phyloP scores from a whole-genome alignment of 1,140 invertebrate species.

The Drosophila guanche region DNA sequence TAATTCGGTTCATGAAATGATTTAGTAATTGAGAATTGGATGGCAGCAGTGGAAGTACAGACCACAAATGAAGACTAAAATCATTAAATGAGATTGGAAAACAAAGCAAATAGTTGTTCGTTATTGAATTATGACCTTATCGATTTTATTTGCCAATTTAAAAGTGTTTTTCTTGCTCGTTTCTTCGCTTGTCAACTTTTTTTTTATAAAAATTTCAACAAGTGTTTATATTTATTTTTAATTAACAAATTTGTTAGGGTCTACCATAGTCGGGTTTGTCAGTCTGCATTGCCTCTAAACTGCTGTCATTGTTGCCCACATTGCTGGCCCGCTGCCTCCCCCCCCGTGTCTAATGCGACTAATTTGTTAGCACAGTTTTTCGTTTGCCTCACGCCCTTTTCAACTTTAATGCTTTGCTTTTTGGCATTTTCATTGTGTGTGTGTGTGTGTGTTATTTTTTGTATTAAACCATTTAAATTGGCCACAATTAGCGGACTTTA shows the following conservation, averaged over 20 bases:
- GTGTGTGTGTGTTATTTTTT: constrained; percentile 15
- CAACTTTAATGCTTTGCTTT: not conserved
- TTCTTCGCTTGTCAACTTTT: too few species aligned
- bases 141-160: too few species aligned
- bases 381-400: constrained; percentile 1
- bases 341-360: constrained; percentile 10
- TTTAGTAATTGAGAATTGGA: constrained; percentile 12
- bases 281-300: not conserved
- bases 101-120: too few species aligned
- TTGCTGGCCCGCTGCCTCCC: constrained; percentile 33
- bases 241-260: not conserved
- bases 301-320: not conserved
- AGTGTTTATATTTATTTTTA: not conserved
- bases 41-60: constrained; percentile 16
- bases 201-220: too few species aligned
- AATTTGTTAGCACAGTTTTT: constrained; percentile 44
- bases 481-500: constrained; percentile 59
- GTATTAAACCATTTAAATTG: constrained; percentile 40
- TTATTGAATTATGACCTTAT: too few species aligned
- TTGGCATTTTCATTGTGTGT: not conserved
- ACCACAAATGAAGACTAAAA: constrained; percentile 9
- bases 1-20: constrained; percentile 52
- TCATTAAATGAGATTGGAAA: too few species aligned
- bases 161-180: too few species aligned
- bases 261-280: not conserved